phyloP scores from a whole-genome alignment of 2,888 invertebrate genomes.

The Oligia latruncula region DNA sequence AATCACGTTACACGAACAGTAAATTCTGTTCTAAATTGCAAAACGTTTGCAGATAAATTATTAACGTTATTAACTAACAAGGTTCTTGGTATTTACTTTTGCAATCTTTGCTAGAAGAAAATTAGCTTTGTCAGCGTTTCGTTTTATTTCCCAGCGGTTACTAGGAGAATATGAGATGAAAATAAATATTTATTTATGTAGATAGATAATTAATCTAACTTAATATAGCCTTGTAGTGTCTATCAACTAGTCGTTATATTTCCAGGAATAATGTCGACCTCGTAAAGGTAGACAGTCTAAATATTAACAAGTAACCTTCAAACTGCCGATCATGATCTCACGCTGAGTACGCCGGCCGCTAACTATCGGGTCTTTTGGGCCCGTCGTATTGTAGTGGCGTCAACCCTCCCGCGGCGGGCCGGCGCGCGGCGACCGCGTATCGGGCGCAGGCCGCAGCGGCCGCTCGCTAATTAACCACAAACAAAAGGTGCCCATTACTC shows the following conservation, averaged over 20 bases:
- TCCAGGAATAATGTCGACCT: not conserved
- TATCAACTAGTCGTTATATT: conserved; percentile 11
- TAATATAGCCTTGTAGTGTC: not conserved
- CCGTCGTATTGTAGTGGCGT: conserved; percentile 35
- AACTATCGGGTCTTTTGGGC: conserved; percentile 52
- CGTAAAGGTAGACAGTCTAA: not conserved
- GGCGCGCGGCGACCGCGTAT: conserved; percentile 38
- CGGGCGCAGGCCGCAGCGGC: conserved; percentile 53
- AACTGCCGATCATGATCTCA: conserved; percentile 22
- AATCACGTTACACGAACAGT: conserved; percentile 22
- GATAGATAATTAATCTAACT: conserved; percentile 8
- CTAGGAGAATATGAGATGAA: conserved; percentile 13
- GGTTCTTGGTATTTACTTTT: conserved; percentile 29
- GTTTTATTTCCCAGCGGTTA: conserved; percentile 43
- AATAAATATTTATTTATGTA: conserved; percentile 35
- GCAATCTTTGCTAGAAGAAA: conserved; percentile 27
- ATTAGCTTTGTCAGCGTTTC: conserved; percentile 25
- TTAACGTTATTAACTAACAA: conserved; percentile 27
- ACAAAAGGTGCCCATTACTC: conserved; percentile 72
- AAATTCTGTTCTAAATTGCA: conserved; percentile 28
- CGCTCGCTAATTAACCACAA: conserved; percentile 73
- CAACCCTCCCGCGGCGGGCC: conserved; percentile 45
- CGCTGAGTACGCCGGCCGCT: conserved; percentile 38
- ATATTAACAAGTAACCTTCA: conserved; percentile 6
- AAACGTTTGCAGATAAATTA: conserved; percentile 28